These are phyloP conservation scores for Zaprionus lineosus DNA, from an alignment of 2,888 invertebrate genomes.

Conservation along the genomic window DNA sequence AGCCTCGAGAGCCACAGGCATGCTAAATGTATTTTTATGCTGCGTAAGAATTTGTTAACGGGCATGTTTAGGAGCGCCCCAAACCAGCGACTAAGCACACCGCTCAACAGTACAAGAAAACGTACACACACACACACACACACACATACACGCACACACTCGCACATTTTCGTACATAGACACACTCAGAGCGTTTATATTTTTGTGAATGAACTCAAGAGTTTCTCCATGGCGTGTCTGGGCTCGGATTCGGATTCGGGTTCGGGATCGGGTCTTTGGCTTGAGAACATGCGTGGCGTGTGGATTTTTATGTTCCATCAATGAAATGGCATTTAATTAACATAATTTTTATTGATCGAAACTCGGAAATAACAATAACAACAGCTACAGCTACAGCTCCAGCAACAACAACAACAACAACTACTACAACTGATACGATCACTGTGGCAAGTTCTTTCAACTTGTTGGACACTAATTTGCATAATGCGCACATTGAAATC, in stretches of 20 bases:
- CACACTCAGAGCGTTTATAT: conserved; percentile 42
- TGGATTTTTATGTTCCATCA: conserved; percentile 76
- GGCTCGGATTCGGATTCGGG: too few relatives aligned
- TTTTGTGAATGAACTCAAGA: conserved; percentile 74
- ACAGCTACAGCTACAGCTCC: conserved; percentile 17
- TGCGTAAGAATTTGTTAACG: conserved; percentile 75
- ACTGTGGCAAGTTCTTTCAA: conserved; percentile 72
- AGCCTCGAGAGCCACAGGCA: conserved; percentile 18
- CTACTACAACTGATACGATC: conserved; percentile 39
- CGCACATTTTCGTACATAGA: not conserved
- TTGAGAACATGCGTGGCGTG: conserved; percentile 68
- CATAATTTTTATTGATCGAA: conserved; percentile 73
- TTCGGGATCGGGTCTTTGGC: conserved; percentile 39
- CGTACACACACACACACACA: not conserved
- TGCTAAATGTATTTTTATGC: conserved; percentile 36
- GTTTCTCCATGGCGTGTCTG: conserved; percentile 59
- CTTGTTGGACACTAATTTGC: conserved; percentile 58
- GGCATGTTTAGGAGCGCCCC: conserved; percentile 62
- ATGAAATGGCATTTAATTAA: conserved; percentile 77
- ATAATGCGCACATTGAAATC: conserved; percentile 70
- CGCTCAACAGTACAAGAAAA: conserved; percentile 14
- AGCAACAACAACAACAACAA: conserved; percentile 20
- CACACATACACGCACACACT: not conserved
- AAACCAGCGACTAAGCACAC: conserved; percentile 36
- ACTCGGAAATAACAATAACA: conserved; percentile 37